phyloP scores from a whole-genome alignment of 2,113 vertebrate genomes.

The Pelecanoides urinatrix region DNA sequence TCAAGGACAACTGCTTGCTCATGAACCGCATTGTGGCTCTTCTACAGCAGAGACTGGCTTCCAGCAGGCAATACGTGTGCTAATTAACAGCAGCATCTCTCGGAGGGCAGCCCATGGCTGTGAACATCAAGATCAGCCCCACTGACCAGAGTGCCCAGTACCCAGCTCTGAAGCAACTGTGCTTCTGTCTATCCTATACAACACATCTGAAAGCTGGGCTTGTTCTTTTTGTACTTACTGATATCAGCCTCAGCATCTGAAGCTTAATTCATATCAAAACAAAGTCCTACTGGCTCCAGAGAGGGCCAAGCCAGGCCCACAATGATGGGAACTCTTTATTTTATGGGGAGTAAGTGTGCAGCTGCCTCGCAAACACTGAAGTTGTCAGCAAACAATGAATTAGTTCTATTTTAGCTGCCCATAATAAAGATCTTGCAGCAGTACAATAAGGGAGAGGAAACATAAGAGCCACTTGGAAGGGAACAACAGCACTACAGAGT shows the following conservation, averaged over 20 bases:
- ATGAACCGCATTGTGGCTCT: background rate
- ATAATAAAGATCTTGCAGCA: background rate
- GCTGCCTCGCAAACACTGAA: background rate
- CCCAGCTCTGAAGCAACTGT: background rate
- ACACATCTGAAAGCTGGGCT: background rate
- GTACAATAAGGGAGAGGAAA: background rate
- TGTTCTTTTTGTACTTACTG: background rate
- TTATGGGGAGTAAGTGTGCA: background rate
- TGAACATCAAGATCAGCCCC: background rate
- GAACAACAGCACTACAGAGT: conserved; percentile 24
- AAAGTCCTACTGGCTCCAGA: background rate
- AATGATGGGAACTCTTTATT: background rate
- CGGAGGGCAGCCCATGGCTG: background rate
- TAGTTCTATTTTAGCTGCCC: conserved; percentile 3
- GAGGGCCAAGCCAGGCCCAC: background rate
- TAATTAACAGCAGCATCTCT: background rate
- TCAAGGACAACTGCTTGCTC: background rate
- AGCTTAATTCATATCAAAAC: background rate
- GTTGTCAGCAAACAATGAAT: conserved; percentile 7
- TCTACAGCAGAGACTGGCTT: background rate
- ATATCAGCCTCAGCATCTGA: background rate
- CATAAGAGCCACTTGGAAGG: conserved; percentile 22
- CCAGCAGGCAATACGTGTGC: background rate
- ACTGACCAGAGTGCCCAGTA: background rate
- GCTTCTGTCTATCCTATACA: background rate